These are phyloP conservation scores for Eucera pruinosa DNA, from an alignment of 2,888 invertebrate genomes.

Conservation along the genomic window DNA sequence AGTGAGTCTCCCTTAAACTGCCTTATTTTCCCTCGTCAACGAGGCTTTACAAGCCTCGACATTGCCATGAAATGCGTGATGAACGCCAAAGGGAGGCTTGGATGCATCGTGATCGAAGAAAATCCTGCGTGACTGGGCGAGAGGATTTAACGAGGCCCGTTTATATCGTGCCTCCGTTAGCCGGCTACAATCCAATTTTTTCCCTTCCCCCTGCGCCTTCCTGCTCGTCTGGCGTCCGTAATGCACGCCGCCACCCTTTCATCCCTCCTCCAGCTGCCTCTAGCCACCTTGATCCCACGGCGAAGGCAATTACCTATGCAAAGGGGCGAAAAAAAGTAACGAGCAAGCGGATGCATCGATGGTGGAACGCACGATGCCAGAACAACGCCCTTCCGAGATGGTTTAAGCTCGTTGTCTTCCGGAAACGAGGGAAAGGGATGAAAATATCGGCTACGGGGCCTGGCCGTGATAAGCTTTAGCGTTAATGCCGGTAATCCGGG, in stretches of 20 bases:
- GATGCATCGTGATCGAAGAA: conserved; percentile 57
- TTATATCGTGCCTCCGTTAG: conserved; percentile 63
- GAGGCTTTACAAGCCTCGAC: not conserved
- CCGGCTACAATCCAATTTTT: conserved; percentile 66
- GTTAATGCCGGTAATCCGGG: conserved; percentile 57
- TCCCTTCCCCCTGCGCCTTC: conserved; percentile 1
- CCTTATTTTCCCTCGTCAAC: too few relatives aligned
- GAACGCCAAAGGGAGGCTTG: not conserved
- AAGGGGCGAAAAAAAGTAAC: conserved; percentile 71
- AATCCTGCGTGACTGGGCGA: conserved; percentile 68
- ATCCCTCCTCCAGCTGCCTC: conserved; percentile 28
- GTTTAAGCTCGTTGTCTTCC: conserved; percentile 54
- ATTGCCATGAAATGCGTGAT: not conserved
- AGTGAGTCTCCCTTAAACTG: not conserved
- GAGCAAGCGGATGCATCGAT: conserved; percentile 71
- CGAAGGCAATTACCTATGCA: conserved; percentile 75
- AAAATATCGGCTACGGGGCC: conserved; percentile 33
- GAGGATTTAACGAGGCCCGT: conserved; percentile 71
- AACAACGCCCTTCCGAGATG: conserved; percentile 34
- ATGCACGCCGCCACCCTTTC: conserved; percentile 61
- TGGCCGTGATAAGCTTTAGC: conserved; percentile 48
- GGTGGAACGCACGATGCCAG: conserved; percentile 44
- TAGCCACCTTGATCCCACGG: conserved; percentile 64
- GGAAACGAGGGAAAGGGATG: not conserved
- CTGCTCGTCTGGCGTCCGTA: conserved; percentile 52